These are phyloP conservation scores for Tinea semifulvella DNA, from an alignment of 2,888 invertebrate species.

Conservation along the genomic window DNA sequence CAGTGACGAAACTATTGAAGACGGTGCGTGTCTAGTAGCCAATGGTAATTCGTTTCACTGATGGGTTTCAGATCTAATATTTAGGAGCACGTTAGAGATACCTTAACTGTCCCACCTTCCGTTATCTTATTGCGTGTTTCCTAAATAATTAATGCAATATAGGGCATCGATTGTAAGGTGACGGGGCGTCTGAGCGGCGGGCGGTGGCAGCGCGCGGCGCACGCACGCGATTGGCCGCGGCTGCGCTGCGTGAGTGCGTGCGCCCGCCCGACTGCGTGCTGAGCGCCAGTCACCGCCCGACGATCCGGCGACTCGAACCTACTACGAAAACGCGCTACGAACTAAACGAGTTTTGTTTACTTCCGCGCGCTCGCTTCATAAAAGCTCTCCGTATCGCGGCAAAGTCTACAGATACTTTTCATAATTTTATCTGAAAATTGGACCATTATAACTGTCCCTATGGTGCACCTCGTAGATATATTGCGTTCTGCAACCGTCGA, in stretches of 20 bases:
- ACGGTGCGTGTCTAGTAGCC: no score
- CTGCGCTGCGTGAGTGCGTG: slow-evolving; percentile 62
- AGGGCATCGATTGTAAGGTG: slow-evolving; percentile 68
- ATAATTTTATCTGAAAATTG: slow-evolving; percentile 12
- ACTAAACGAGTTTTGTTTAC: slow-evolving; percentile 16
- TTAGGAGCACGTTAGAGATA: slow-evolving; percentile 50
- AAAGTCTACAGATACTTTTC: background rate
- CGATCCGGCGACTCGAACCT: slow-evolving; percentile 21
- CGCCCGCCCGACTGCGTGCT: slow-evolving; percentile 43
- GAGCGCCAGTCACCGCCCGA: slow-evolving; percentile 48
- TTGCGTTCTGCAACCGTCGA: slow-evolving; percentile 82
- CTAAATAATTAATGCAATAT: slow-evolving; percentile 69
- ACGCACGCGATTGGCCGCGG: slow-evolving; percentile 62
- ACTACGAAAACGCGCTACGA: slow-evolving; percentile 40
- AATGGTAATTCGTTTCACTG: no score
- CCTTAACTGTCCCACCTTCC: slow-evolving; percentile 63
- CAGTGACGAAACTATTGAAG: no score
- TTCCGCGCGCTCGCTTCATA: slow-evolving; percentile 8
- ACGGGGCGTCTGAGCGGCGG: slow-evolving; percentile 37
- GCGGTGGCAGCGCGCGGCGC: slow-evolving; percentile 63
- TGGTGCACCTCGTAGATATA: slow-evolving; percentile 84
- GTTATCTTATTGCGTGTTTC: slow-evolving; percentile 69
- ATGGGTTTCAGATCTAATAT: slow-evolving; percentile 57
- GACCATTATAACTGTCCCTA: slow-evolving; percentile 68
- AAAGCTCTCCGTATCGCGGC: background rate